Evolutionary conservation across 2,888 invertebrate genomes (phyloP).

Genomic region (Noctua comes): DNA sequence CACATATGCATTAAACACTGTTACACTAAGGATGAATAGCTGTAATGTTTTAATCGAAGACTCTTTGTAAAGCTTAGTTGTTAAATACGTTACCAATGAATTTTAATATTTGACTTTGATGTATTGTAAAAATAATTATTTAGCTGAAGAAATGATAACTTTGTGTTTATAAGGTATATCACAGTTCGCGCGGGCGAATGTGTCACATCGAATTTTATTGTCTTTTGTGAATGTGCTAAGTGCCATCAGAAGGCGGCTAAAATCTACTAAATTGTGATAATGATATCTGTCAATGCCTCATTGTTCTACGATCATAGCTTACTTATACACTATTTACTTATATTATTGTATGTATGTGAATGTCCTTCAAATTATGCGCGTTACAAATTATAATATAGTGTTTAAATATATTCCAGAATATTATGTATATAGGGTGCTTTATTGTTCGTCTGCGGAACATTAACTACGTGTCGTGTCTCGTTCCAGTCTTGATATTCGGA

Average conservation of each 20-base stretch:
- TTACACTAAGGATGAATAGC: conserved; percentile 64
- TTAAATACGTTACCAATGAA: conserved; percentile 89
- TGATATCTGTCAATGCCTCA: conserved; percentile 66
- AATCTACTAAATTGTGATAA: conserved; percentile 72
- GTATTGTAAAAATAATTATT: conserved; percentile 70
- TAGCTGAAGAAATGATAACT: conserved; percentile 59
- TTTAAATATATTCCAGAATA: conserved; percentile 62
- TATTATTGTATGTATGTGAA: conserved; percentile 56
- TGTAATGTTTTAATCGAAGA: conserved; percentile 77
- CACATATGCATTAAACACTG: conserved; percentile 61
- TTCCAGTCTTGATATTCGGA: conserved; percentile 28
- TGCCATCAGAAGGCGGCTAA: conserved; percentile 69
- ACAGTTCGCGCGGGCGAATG: conserved; percentile 41
- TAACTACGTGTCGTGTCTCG: conserved; percentile 45
- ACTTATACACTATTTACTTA: conserved; percentile 54
- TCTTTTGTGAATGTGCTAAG: conserved; percentile 66
- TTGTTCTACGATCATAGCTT: conserved; percentile 60
- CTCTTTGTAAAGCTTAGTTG: conserved; percentile 84
- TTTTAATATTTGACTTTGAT: conserved; percentile 82
- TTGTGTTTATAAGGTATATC: conserved; percentile 55
- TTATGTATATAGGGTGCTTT: conserved; percentile 62
- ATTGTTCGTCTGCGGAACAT: conserved; percentile 41
- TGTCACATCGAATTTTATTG: conserved; percentile 56
- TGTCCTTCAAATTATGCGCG: conserved; percentile 51
- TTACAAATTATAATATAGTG: conserved; percentile 48